Conservation (phyloP, 2,797 vertebrate genomes). For the Paguma larvata region DNA sequence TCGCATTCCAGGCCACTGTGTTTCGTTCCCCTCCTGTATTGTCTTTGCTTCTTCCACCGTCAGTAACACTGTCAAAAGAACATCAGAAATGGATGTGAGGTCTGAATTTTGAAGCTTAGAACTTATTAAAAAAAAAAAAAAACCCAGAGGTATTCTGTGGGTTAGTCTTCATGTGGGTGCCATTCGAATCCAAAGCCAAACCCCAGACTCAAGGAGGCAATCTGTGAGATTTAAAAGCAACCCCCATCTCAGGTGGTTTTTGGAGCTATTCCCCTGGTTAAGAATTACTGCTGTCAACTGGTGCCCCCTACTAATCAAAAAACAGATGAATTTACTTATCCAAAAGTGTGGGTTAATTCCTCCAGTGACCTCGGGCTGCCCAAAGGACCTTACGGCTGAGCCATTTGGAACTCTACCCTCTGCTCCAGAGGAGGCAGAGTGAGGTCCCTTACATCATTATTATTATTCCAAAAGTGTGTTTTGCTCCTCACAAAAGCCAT, state of each 20-base stretch:
- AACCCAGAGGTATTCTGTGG: neutral
- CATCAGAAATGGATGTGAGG: neutral
- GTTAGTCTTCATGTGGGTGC: neutral
- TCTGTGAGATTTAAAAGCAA: neutral
- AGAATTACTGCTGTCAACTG: neutral
- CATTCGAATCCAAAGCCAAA: neutral
- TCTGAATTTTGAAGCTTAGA: neutral
- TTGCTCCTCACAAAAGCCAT: constrained; percentile 68
- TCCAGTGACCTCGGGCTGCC: neutral
- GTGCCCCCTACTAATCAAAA: neutral
- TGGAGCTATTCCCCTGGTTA: neutral
- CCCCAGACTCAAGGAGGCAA: neutral
- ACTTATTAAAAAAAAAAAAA: neutral
- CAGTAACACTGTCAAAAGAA: neutral
- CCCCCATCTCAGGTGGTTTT: neutral
- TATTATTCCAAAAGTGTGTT: constrained; percentile 56
- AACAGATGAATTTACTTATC: neutral
- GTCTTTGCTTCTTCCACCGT: neutral
- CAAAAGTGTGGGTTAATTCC: neutral
- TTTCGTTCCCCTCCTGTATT: neutral
- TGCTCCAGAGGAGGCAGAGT: neutral
- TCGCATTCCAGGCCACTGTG: neutral
- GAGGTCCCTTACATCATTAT: neutral
- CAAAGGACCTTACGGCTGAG: fast-evolving
- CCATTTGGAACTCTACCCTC: neutral